Evolutionary conservation across 2,113 vertebrate species (phyloP), one percentile per base, ranked within the genome.

Genomic region (Hippocampus comes): DNA sequence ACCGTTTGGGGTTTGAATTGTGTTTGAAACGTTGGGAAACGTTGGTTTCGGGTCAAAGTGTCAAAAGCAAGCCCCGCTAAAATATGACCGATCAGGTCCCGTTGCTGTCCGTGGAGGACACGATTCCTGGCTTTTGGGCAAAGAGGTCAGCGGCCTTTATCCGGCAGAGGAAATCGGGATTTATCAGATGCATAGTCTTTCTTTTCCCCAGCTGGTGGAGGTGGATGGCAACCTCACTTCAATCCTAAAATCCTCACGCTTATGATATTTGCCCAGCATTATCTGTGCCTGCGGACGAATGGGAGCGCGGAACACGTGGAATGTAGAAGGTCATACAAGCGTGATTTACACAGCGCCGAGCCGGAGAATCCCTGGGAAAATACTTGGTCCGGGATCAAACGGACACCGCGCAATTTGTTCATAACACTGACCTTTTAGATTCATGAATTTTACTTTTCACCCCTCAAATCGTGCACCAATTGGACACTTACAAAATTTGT

Each of bases 251-350:
- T 93, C 93, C 92, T 94, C 93, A 93, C 91, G 91, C 91, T 93
- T 91, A 92, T 93, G 93, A 94, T 93, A 91, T 93, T 94, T 94
- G 90, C 91, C 91, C 90, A 91, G 91, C 86, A 91, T 91, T 94
- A 94, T 94, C 94, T 93, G 91, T 86, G 90, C 88, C 92, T 86
- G 89, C 89, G 92, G 93, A 93, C 94, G 94, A 95, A 95, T 94
- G 94, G 94, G 94, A 94, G 92, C 94, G 89, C 92, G 81, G 90
- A 93, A 89, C 92, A 91, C 91, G 92, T 91, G 89, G 90, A 93
- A 93, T 92, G 90, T 88, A 87, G 87, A 90, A 92, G 91, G 92
- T 92, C 91, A 93, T 78, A 68, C 80, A 55, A 38, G 57, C 71
- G 53, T 89, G 88, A 86, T 90, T 90, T 88, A 85, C 87, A 88